Base-by-base conservation (phyloP, 2,888 invertebrate genomes). In the Phortica okadai region DNA sequence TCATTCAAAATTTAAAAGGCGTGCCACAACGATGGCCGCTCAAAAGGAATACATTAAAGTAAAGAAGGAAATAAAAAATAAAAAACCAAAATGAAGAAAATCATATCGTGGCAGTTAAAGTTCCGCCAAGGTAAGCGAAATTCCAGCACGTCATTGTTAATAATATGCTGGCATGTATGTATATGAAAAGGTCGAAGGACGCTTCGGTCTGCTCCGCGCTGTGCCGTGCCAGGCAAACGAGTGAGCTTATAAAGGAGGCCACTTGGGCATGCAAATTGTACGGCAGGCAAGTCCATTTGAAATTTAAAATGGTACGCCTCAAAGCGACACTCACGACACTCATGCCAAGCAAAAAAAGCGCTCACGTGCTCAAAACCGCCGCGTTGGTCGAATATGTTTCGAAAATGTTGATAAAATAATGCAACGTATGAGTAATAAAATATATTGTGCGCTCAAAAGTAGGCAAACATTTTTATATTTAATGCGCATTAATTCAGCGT, bases 151-250 rank as follows among this genome's bases (percentile, higher is more conserved):
- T 75, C 74, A 75, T 69, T 59, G 69, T 75, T 75, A 75, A 75
- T 75, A 69, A 75, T 41, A 69, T 69, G 74, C 58, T 75, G 67
- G 69, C 74, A 75, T 75, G 74, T 69, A 75, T 75, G 74, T 69
- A 69, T 59, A 41, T 14, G 64, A 42, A 59, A 72, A 72, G 56
- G 56, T 25, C 56, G 56, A 54, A 41, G 41, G 70, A 3, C 70
- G 25, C 66, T 10, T 10, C 10, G 64, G 41, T 6, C 11, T 11
- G 58, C 6, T 41, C 33, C 21, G 16, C 70, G 21, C 21, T 21
- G 21, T 21, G 21, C 59, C 16, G 33, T 11, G 33, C n/a, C 42
- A 64, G 33, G 33, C 33, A 64, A 14, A 1, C 44, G 50, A 14
- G 50, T 62, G 21, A 6, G 50, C 50, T 50, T 25, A 62, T 62